Base-by-base conservation (phyloP, 2,113 vertebrate genomes). In the Neogobius melanostomus region DNA sequence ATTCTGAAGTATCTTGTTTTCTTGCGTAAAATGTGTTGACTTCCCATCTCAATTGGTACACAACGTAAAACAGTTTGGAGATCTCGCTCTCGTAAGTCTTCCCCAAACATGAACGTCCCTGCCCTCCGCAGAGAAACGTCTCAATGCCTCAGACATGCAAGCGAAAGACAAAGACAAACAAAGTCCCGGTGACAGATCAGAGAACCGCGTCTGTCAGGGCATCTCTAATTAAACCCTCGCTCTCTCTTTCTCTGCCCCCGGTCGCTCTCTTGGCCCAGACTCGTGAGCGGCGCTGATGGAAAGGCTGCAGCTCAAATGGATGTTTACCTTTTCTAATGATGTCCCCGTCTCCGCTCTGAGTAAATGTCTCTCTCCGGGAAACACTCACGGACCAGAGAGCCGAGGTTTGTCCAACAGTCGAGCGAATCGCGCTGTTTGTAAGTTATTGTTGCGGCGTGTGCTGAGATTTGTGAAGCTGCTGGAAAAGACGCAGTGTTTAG, bases 301-400 rank as follows among this genome's bases (percentile, higher is more conserved):
- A 82, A 80, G 64, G 64, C 80, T 87, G 77, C 69, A 74, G 83
- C 88, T 90, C 91, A 91, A 91, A 89, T 84, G 88, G 88, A 90
- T 91, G 87, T 92, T 92, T 91, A 91, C 89, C 83, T 90, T 81
- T 84, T 74, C 79, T 90, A 92, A 92, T 91, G 89, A 90, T 56
- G 83, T 88, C 82, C 83, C 88, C 88, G 85, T 87, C 88, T 88
- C 66, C 6, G 70, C 43, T 75, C 76, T 83, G 85, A 90, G 79
- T 85, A 88, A 87, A 85, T 51, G 82, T 73, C 79, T 74, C 12
- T 21, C 64, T 72, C 63, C 71, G 75, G 72, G 57, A 72, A 61
- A 66, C 75, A 68, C 72, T 73, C 72, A 10, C 49, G 64, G 67
- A 76, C 70, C 63, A 80, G 54, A 54, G 76, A 68, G 63, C 12